phyloP scores from a whole-genome alignment of 2,888 invertebrate species.

The Drosophila lutescens region DNA sequence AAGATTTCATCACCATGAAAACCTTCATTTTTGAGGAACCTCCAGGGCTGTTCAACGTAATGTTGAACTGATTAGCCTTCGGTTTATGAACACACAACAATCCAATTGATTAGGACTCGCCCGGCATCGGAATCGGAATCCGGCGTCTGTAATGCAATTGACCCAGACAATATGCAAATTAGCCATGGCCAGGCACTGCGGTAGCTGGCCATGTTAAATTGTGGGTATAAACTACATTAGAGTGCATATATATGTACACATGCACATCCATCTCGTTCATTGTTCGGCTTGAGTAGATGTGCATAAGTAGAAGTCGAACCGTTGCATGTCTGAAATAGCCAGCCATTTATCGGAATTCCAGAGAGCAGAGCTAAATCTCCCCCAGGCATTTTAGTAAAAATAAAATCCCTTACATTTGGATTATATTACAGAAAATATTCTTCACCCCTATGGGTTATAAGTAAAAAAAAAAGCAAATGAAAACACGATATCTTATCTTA shows the following conservation, averaged over 20 bases:
- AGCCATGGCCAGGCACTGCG: slow-evolving; percentile 61
- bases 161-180: slow-evolving; percentile 70
- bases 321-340: slow-evolving; percentile 51
- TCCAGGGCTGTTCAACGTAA: neutral
- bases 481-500: no score
- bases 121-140: slow-evolving; percentile 1
- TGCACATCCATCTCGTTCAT: slow-evolving; percentile 14
- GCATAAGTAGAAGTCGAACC: slow-evolving; percentile 46
- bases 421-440: no score
- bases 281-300: slow-evolving; percentile 15
- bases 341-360: slow-evolving; percentile 49
- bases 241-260: slow-evolving; percentile 26
- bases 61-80: neutral
- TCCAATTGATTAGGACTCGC: slow-evolving; percentile 63
- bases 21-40: neutral
- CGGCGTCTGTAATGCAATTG: slow-evolving; percentile 60
- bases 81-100: slow-evolving; percentile 56
- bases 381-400: neutral
- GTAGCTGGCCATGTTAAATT: slow-evolving; percentile 66
- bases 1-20: no score
- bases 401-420: no score
- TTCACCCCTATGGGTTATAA: no score
- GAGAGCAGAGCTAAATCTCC: no score
- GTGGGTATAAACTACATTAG: slow-evolving; percentile 73
- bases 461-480: no score